Conservation (phyloP, 1,140 invertebrate species). For the Idris sp. region DNA sequence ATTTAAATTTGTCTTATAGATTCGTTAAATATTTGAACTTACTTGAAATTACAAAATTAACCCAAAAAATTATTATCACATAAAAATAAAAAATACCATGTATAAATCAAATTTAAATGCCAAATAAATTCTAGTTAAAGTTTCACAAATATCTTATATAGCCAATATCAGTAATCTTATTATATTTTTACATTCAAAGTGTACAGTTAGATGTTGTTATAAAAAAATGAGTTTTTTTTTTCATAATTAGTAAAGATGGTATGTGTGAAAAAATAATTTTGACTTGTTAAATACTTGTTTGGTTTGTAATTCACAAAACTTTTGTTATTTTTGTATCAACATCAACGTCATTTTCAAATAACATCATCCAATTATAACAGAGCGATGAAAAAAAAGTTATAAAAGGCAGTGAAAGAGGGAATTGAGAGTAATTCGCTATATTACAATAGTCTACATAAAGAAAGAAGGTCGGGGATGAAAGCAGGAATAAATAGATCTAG, state of each 20-base stretch:
- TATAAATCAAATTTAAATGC: constrained; percentile 44
- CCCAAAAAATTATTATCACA: constrained; percentile 53
- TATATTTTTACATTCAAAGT: constrained; percentile 50
- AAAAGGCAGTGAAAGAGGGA: constrained; percentile 46
- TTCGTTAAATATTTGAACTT: constrained; percentile 45
- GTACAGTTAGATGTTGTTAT: constrained; percentile 33
- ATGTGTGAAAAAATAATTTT: too few relatives aligned
- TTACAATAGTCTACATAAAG: constrained; percentile 60
- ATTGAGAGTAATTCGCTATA: constrained; percentile 58
- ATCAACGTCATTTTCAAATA: constrained; percentile 45
- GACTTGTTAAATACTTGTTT: too few relatives aligned
- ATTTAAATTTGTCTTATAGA: constrained; percentile 20
- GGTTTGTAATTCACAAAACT: too few relatives aligned
- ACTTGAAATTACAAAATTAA: constrained; percentile 29
- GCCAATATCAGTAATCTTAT: constrained; percentile 51
- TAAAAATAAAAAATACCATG: constrained; percentile 52
- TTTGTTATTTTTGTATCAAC: too few relatives aligned
- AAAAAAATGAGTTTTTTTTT: constrained; percentile 16
- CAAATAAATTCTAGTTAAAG: constrained; percentile 34
- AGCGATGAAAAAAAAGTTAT: constrained; percentile 51
- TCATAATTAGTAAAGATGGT: too few relatives aligned
- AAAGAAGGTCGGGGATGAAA: constrained; percentile 56
- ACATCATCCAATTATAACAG: constrained; percentile 56
- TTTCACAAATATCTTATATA: constrained; percentile 41
- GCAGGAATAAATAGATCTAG: constrained; percentile 61